Percentiles rank a stretch among this genome's conserved stretches.
Conservation (phyloP, 2,797 vertebrate genomes). For the Rhynchotus rufescens region DNA sequence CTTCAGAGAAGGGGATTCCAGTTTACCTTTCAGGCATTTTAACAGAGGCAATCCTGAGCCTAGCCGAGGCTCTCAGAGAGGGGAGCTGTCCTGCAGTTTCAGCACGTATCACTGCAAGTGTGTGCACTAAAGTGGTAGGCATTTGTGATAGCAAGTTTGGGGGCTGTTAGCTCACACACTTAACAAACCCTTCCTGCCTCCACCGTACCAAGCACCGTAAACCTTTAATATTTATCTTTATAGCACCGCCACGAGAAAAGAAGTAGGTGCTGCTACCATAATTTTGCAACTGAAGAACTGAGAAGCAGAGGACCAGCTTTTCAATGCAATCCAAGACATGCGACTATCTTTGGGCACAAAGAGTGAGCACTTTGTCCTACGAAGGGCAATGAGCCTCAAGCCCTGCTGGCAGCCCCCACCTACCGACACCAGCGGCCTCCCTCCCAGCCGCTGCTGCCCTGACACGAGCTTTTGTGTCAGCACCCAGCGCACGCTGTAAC, state of each 20-base stretch:
- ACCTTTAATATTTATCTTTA: rapidly evolving
- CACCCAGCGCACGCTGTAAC: not conserved
- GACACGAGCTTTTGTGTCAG: not conserved
- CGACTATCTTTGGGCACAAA: not conserved
- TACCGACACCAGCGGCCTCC: not conserved
- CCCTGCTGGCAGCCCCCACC: not conserved
- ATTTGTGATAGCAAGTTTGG: not conserved
- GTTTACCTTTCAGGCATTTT: not conserved
- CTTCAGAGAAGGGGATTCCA: not conserved
- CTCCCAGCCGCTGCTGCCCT: not conserved
- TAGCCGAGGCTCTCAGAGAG: rapidly evolving
- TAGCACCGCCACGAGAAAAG: rapidly evolving
- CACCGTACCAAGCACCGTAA: rapidly evolving
- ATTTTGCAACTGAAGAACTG: not conserved
- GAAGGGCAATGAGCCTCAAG: not conserved
- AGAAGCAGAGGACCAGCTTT: not conserved
- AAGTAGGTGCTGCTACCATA: not conserved
- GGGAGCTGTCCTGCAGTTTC: conserved; percentile 77
- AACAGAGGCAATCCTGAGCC: rapidly evolving
- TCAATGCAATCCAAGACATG: conserved; percentile 24
- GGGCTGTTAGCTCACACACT: rapidly evolving
- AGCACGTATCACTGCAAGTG: conserved; percentile 25
- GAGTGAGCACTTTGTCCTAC: not conserved
- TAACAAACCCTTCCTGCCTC: not conserved
- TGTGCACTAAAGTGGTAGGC: not conserved